Base-by-base conservation (phyloP, 2,113 vertebrate species). In the Notarius quadriscutis region DNA sequence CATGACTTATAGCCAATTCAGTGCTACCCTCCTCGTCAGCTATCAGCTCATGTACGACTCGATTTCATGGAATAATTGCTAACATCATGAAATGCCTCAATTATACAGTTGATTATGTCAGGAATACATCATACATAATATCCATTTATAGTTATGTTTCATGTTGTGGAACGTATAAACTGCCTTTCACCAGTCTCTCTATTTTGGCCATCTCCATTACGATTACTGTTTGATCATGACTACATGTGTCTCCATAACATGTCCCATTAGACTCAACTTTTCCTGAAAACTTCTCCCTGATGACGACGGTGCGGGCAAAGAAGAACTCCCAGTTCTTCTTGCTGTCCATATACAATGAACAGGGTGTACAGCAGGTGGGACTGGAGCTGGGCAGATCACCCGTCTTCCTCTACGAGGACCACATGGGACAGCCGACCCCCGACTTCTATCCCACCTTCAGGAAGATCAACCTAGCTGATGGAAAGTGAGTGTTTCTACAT, bases 281-380 rank as follows among this genome's bases (percentile, higher is more conserved):
- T 89, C 97, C 97, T 0, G 92, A 93, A 89, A 92, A 97, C 86
- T 99, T 98, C 93, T 98, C 97, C 0, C 62, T 99, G 89, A 93
- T 98, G 94, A 65, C 94, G 22, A 97, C 97, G 0, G 63, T 97
- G 27, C 93, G 96, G 74, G 95, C 94, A 20, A 96, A 91, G 85
- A 95, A 94, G 34, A 96, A 94, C n/a, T 90, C 91, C 1, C 95
- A 93, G 87, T 95, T 96, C 83, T 96, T 97, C 89, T 92, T 98
- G 22, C 91, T 99, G 2, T 98, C 97, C 0, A 0, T 98, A 57
- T 97, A 97, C 1, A 95, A 98, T 10, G 94, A 95, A 71, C 92
- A 91, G 0, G 96, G 97, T 0, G 91, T 93, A 8, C 96, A 96
- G 93, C 97, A 97, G 93, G 91, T 99, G 82, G 97, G 97, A 0